These are phyloP conservation scores for Cephus spinipes DNA, from an alignment of 2,888 invertebrate species.

Conservation along the genomic window DNA sequence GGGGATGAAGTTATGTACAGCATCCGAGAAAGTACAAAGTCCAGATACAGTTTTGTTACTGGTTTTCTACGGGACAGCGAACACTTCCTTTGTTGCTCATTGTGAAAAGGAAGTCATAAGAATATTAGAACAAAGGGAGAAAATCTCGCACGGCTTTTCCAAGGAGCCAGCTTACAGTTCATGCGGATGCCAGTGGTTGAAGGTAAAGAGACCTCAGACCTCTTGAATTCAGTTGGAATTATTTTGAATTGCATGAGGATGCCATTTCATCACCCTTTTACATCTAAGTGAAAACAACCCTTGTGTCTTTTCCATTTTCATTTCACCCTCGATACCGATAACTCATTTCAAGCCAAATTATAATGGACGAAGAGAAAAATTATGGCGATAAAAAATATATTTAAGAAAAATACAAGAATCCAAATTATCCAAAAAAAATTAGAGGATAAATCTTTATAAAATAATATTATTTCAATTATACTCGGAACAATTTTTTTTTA, in stretches of 20 bases:
- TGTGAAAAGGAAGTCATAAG: conserved; percentile 47
- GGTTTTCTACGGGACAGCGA: conserved; percentile 18
- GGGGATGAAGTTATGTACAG: conserved; percentile 44
- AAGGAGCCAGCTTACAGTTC: not conserved
- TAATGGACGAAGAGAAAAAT: no score
- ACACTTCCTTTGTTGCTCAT: conserved; percentile 48
- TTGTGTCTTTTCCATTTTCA: not conserved
- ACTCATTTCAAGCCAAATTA: no score
- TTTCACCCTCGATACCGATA: no score
- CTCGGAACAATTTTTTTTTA: no score
- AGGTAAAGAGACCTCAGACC: conserved; percentile 15
- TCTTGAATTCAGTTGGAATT: conserved; percentile 59
- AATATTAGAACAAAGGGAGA: conserved; percentile 56
- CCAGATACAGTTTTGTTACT: conserved; percentile 34
- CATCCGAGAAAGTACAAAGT: conserved; percentile 44
- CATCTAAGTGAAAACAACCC: not conserved
- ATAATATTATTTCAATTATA: no score
- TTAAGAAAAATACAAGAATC: no score
- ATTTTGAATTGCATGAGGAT: conserved; percentile 61
- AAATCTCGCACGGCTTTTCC: not conserved
- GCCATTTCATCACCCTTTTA: not conserved
- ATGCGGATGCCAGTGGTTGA: not conserved
- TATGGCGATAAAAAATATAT: no score
- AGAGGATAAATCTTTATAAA: no score
- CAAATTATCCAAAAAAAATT: no score